Evolutionary conservation across 2,797 vertebrate genomes (phyloP), one percentile per base, ranked within the genome.

Genomic region (Intellagama lesueurii): DNA sequence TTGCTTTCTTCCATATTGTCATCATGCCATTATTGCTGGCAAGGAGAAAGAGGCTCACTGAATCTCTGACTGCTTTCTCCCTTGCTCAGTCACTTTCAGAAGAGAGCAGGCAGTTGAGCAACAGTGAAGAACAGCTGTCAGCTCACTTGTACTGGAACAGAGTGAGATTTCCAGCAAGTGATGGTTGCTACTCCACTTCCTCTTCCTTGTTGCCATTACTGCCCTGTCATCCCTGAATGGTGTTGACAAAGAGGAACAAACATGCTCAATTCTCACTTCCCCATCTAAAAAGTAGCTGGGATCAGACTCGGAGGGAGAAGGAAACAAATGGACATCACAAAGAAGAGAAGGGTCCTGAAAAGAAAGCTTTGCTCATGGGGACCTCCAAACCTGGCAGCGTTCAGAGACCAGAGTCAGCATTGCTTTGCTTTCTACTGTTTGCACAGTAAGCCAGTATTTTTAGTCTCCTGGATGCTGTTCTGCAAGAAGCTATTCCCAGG

Each of bases 401-500:
- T 81, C 69, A 68, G 4, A 79, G 30, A 28, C 56, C 35, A 87
- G 47, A 72, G 52, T 89, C 75, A 85, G 88, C 76, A 72, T 49
- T 90, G 49, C 66, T 90, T 89, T 88, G 81, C 70, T 85, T 78
- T 87, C 89, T 85, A 86, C 19, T 80, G 56, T 64, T 88, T 83
- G 90, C 0, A 2, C 8, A 90, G 68, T 35, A 91, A 90, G 83
- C 88, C 91, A 85, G 0, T 87, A 87, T 92, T 91, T 92, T 90
- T 82, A 66, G 64, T 90, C 80, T 90, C 52, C 32, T 64, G 88
- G 86, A 80, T 94, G 80, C 72, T 91, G 28, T 89, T 77, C 92
- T 91, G 88, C 81, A 86, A 83, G 82, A 91, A 70, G 93, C 83
- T 93, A 94, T 92, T 89, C 89, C 92, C 85, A 87, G 88, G 87